phyloP scores from a whole-genome alignment of 2,797 vertebrate genomes.

The Notolabrus celidotus region DNA sequence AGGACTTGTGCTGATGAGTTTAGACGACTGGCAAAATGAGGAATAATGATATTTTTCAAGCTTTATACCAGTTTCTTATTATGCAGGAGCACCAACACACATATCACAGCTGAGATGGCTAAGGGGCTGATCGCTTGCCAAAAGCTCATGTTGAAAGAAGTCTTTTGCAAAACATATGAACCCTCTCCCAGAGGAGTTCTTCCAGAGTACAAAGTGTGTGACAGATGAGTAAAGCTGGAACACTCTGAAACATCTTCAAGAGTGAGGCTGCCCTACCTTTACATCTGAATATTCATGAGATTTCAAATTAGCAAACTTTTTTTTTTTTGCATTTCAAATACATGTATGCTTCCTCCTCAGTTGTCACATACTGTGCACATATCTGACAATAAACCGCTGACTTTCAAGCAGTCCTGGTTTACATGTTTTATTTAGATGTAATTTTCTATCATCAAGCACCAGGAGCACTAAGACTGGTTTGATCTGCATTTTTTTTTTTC shows the following conservation, averaged over 20 bases:
- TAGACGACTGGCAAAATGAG: conserved; percentile 54
- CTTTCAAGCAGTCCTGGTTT: conserved; percentile 49
- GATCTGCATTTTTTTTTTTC: conserved; percentile 45
- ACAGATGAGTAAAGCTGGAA: conserved; percentile 68
- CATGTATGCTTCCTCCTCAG: conserved; percentile 37
- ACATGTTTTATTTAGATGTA: conserved; percentile 69
- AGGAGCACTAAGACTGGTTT: conserved; percentile 37
- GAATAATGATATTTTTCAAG: conserved; percentile 61
- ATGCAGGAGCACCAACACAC: conserved; percentile 36
- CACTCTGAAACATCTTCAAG: conserved; percentile 55
- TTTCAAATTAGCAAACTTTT: conserved; percentile 63
- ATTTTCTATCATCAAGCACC: conserved; percentile 63
- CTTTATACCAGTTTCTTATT: conserved; percentile 53
- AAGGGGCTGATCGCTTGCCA: conserved; percentile 47
- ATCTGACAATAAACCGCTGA: conserved; percentile 59
- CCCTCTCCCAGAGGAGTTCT: conserved; percentile 50
- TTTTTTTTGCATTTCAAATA: conserved; percentile 47
- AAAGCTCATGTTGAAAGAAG: conserved; percentile 60
- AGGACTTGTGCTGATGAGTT: conserved; percentile 54
- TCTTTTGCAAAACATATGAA: conserved; percentile 64
- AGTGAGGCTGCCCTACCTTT: conserved; percentile 54
- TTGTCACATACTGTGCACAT: conserved; percentile 54
- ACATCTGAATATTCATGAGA: conserved; percentile 72
- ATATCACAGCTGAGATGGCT: conserved; percentile 44
- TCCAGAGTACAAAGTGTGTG: conserved; percentile 59